phyloP scores from a whole-genome alignment of 2,113 vertebrate species.

The Callocephalon fimbriatum region DNA sequence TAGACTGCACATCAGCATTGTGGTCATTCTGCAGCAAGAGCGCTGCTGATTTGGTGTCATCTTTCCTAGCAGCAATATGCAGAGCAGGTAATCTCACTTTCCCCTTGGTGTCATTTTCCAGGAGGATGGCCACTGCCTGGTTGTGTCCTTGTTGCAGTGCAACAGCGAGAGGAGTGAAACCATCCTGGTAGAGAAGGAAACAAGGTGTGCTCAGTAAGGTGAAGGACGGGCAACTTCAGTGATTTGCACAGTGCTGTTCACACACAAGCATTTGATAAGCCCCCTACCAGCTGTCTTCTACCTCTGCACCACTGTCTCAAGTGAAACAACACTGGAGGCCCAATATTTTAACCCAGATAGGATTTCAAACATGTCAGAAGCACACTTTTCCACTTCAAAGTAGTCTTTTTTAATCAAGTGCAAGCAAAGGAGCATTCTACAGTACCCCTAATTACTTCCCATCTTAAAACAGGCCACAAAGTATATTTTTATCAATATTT shows the following conservation, averaged over 20 bases:
- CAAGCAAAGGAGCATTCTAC: not conserved
- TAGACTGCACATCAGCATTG: conserved; percentile 97
- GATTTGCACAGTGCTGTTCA: accelerated
- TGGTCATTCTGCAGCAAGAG: conserved; percentile 97
- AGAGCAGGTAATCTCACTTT: conserved; percentile 95
- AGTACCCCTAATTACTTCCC: not conserved
- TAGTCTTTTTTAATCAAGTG: not conserved
- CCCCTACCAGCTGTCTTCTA: not conserved
- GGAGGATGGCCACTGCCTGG: conserved; percentile 93
- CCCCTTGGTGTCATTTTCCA: conserved; percentile 98
- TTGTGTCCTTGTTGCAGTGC: conserved; percentile 98
- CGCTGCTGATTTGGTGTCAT: conserved; percentile 96
- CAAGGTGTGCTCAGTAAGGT: not conserved
- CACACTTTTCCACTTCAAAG: not conserved
- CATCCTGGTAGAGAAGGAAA: conserved; percentile 80
- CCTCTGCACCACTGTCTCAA: not conserved
- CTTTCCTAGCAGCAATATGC: conserved; percentile 96
- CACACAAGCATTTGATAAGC: accelerated
- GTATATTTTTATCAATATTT: not conserved
- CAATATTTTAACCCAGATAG: not conserved
- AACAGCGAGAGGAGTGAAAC: conserved; percentile 96
- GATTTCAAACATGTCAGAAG: not conserved
- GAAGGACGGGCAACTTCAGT: accelerated
- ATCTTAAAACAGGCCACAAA: not conserved
- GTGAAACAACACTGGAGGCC: not conserved